A percentile compares a stretch with the other conserved stretches of the same genome.
phyloP scores from a whole-genome alignment of 2,797 vertebrate genomes.

The Syncerus caffer region DNA sequence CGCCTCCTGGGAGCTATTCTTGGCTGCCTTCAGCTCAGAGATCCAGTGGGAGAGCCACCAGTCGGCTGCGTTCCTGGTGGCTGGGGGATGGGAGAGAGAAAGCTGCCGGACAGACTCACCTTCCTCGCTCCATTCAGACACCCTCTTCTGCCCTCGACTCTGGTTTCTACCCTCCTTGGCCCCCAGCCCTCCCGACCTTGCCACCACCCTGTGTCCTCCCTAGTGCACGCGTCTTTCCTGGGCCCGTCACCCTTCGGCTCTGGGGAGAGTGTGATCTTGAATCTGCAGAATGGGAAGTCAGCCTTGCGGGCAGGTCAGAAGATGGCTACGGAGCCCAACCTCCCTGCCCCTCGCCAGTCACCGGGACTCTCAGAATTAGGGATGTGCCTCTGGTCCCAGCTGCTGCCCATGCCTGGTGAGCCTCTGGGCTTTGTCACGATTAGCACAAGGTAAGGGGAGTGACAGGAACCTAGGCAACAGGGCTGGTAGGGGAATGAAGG shows the following conservation, averaged over 20 bases:
- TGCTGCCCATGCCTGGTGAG: not conserved
- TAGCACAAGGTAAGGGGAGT: not conserved
- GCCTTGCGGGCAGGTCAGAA: not conserved
- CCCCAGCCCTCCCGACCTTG: not conserved
- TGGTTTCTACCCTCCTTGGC: not conserved
- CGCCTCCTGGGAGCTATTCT: slow-evolving; percentile 76
- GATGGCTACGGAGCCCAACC: not conserved
- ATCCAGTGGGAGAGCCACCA: slow-evolving; percentile 99
- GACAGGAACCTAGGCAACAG: not conserved
- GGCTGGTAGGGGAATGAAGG: not conserved
- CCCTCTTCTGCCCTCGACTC: not conserved
- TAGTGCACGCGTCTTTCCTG: not conserved
- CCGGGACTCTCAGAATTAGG: not conserved
- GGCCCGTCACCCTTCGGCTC: not conserved
- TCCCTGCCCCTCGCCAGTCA: not conserved
- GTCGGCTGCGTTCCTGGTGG: slow-evolving; percentile 88
- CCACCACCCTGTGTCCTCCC: not conserved
- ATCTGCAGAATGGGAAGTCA: not conserved
- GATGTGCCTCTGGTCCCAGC: not conserved
- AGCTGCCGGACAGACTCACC: not conserved
- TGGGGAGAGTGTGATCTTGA: not conserved
- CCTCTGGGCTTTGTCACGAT: not conserved
- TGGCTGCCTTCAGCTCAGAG: slow-evolving; percentile 81
- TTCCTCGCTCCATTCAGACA: not conserved
- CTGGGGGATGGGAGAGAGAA: slow-evolving; percentile 28